Conservation (phyloP, 1,140 invertebrate genomes). For the Magallana angulata region DNA sequence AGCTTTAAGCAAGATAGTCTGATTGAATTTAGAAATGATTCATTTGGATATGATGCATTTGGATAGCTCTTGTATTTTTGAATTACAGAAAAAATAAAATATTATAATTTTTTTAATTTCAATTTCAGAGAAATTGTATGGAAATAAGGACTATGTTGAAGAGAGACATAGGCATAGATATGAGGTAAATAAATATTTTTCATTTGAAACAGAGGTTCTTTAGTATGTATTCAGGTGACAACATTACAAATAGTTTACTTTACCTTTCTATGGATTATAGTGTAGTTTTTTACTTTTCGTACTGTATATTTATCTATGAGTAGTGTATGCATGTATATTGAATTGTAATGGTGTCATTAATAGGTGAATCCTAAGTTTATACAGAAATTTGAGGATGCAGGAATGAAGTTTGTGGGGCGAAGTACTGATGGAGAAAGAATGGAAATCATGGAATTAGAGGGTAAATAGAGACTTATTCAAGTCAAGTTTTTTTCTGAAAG, state of each 20-base stretch:
- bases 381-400: conserved; percentile 87
- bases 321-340: too few relatives aligned
- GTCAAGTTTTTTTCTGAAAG: background rate
- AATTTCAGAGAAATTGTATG: conserved; percentile 89
- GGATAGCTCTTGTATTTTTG: background rate
- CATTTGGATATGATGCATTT: background rate
- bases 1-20: background rate
- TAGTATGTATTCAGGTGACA: background rate
- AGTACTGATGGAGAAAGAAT: conserved; percentile 86
- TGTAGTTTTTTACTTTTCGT: too few relatives aligned
- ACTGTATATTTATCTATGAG: too few relatives aligned
- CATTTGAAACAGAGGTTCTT: background rate
- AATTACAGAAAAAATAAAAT: too few relatives aligned
- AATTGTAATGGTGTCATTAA: background rate
- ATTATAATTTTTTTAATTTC: conserved; percentile 48
- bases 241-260: too few relatives aligned
- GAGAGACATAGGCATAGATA: conserved; percentile 97
- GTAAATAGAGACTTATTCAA: conserved; percentile 61
- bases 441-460: conserved; percentile 88
- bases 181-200: conserved; percentile 76
- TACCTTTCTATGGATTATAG: too few relatives aligned
- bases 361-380: conserved; percentile 96
- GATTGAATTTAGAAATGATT: background rate
- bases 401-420: conserved; percentile 94
- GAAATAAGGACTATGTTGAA: conserved; percentile 89